These are phyloP conservation scores for Heliothis virescens DNA, from an alignment of 1,140 invertebrate genomes.

Conservation along the genomic window DNA sequence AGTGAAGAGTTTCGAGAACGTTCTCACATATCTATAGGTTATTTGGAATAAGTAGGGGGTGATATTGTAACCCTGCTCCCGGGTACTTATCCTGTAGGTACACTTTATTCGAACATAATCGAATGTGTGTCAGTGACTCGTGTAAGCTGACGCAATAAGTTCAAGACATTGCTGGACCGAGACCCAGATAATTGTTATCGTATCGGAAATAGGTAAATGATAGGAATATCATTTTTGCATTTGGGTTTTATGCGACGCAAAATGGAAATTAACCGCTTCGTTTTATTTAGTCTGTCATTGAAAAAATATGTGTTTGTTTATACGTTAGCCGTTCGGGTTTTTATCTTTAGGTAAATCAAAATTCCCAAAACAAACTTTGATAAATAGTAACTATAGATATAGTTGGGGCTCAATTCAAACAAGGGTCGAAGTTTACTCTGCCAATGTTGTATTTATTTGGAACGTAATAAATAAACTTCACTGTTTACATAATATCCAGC, in stretches of 20 bases:
- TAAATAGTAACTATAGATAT: too few species aligned
- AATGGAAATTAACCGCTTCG: too few species aligned
- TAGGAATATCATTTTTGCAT: too few species aligned
- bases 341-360: too few species aligned
- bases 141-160: slow-evolving; percentile 24
- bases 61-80: slow-evolving; percentile 7
- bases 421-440: slow-evolving; percentile 16
- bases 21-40: slow-evolving; percentile 32
- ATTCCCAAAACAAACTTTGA: too few species aligned
- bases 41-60: slow-evolving; percentile 32
- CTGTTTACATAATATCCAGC: slow-evolving; percentile 22
- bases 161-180: background rate
- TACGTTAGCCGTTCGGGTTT: too few species aligned
- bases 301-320: too few species aligned
- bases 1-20: slow-evolving; percentile 31
- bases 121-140: slow-evolving; percentile 1
- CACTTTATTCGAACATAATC: background rate
- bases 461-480: slow-evolving; percentile 25
- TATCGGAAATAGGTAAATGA: background rate
- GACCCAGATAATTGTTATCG: slow-evolving; percentile 2
- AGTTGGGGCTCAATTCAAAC: slow-evolving; percentile 3
- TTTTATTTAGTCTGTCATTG: too few species aligned
- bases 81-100: background rate
- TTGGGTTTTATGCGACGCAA: too few species aligned
- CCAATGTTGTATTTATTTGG: slow-evolving; percentile 22